Evolutionary conservation across 2,113 vertebrate species (phyloP).

Genomic region (Casuarius casuarius): DNA sequence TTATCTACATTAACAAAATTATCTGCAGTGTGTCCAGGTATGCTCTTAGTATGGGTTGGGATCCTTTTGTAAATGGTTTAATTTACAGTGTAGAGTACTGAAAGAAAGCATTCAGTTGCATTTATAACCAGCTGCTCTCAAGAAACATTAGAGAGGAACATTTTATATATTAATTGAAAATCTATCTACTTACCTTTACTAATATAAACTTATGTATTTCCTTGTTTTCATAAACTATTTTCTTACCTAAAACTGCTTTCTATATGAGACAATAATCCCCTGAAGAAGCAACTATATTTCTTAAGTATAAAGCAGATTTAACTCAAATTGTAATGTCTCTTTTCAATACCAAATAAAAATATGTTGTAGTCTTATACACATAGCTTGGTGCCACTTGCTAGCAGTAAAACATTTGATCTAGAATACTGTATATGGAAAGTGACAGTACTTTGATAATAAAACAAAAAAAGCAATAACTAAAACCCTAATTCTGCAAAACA

Average conservation of each 20-base stretch:
- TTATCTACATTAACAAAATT: constrained; percentile 70
- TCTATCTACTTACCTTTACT: not conserved
- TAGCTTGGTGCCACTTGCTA: not conserved
- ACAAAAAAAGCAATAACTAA: not conserved
- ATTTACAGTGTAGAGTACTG: constrained; percentile 15
- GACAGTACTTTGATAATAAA: not conserved
- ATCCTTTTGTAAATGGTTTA: constrained; percentile 27
- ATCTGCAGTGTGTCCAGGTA: constrained; percentile 45
- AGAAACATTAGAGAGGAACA: constrained; percentile 43
- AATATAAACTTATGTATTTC: not conserved
- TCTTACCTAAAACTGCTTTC: not conserved
- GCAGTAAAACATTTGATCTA: not conserved
- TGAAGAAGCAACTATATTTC: not conserved
- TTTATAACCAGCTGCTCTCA: constrained; percentile 15
- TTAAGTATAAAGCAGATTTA: not conserved
- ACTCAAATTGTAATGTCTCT: not conserved
- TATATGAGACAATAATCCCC: not conserved
- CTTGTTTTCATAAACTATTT: not conserved
- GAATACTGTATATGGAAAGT: not conserved
- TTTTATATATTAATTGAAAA: constrained; percentile 1
- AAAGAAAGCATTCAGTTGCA: constrained; percentile 21
- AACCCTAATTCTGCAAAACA: not conserved
- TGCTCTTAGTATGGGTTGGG: constrained; percentile 24
- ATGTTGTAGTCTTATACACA: not conserved
- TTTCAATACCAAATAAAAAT: not conserved